A percentile compares a stretch with the other conserved stretches of the same genome.
Conservation (phyloP, 1,140 invertebrate species). For the Drusus annulatus region DNA sequence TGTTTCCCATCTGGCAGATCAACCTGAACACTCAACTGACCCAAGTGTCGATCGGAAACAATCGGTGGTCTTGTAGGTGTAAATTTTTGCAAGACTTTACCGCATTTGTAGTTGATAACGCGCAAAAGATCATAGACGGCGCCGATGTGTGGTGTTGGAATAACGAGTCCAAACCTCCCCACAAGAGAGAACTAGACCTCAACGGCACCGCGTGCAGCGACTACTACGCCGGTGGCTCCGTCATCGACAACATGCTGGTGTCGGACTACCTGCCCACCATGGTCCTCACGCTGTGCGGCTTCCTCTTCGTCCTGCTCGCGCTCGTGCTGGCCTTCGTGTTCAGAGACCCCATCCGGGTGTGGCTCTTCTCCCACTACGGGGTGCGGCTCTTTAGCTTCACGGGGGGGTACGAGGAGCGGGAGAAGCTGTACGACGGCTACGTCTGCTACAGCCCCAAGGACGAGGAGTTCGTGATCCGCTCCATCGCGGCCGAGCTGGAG, state of each 20-base stretch:
- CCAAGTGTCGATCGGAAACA: slow-evolving; percentile 83
- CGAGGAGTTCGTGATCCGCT: slow-evolving; percentile 89
- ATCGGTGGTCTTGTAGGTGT: slow-evolving; percentile 92
- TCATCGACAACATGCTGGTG: slow-evolving; percentile 86
- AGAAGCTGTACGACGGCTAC: slow-evolving; percentile 93
- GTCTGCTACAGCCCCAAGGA: slow-evolving; percentile 94
- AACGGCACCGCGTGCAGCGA: slow-evolving; percentile 88
- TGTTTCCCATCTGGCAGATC: slow-evolving; percentile 89
- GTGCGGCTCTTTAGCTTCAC: slow-evolving; percentile 81
- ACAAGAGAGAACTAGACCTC: slow-evolving; percentile 83
- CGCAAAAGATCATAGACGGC: slow-evolving; percentile 84
- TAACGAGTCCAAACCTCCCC: slow-evolving; percentile 79
- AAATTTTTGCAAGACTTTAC: slow-evolving; percentile 90
- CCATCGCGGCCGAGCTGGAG: slow-evolving; percentile 88
- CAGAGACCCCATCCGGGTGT: slow-evolving; percentile 86
- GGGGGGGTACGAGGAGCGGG: slow-evolving; percentile 79
- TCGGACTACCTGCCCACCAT: slow-evolving; percentile 90
- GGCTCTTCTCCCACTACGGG: slow-evolving; percentile 90
- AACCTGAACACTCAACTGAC: slow-evolving; percentile 79
- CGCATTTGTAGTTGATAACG: slow-evolving; percentile 86
- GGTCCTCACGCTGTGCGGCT: slow-evolving; percentile 81
- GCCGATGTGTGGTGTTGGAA: slow-evolving; percentile 86
- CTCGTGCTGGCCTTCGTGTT: slow-evolving; percentile 86
- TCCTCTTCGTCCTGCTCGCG: slow-evolving; percentile 80
- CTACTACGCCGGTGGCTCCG: slow-evolving; percentile 85